These are phyloP conservation scores for Sternarchorhynchus goeldii DNA, from an alignment of 2,797 vertebrate species.

Conservation along the genomic window DNA sequence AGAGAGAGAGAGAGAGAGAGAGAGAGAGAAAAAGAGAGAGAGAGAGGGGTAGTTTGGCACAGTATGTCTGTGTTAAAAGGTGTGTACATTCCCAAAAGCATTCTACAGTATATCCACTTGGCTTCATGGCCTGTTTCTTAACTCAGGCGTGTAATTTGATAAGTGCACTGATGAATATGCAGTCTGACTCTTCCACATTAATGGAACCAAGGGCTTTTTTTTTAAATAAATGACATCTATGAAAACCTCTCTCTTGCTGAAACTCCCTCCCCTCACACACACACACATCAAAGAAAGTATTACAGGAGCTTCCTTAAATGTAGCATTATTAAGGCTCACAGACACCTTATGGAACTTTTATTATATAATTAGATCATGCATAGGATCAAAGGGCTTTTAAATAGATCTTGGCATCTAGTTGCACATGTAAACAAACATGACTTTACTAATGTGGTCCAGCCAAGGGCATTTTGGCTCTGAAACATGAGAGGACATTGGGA, in stretches of 20 bases:
- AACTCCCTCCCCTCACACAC: not conserved
- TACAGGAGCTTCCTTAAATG: not conserved
- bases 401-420: not conserved
- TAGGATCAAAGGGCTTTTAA: not conserved
- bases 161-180: slow-evolving; percentile 39
- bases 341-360: not conserved
- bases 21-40: too few relatives aligned
- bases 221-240: not conserved
- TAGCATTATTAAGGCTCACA: not conserved
- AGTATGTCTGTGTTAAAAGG: not conserved
- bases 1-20: too few relatives aligned
- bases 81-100: not conserved
- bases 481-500: not conserved
- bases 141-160: slow-evolving; percentile 36
- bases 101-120: slow-evolving; percentile 6
- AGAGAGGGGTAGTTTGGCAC: not conserved
- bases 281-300: not conserved
- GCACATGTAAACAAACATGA: not conserved
- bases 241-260: not conserved
- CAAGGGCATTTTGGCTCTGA: not conserved
- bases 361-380: not conserved
- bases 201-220: slow-evolving; percentile 28
- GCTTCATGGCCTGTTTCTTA: slow-evolving; percentile 17
- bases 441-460: not conserved
- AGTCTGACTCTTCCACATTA: slow-evolving; percentile 24